These are phyloP conservation scores for Aleiodes alternator DNA, from an alignment of 2,888 invertebrate species.

Conservation along the genomic window DNA sequence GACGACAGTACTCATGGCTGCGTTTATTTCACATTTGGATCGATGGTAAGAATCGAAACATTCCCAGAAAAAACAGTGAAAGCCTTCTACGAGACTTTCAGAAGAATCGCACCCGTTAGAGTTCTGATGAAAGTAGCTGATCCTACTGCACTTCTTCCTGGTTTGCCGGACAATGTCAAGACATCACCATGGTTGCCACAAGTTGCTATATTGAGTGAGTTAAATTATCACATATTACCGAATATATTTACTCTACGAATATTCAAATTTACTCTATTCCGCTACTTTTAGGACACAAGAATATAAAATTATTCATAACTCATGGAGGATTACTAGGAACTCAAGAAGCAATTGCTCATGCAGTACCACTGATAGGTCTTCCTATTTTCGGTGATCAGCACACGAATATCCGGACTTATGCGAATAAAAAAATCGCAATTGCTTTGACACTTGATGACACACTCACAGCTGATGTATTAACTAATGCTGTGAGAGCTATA, in stretches of 20 bases:
- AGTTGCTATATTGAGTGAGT: conserved; percentile 64
- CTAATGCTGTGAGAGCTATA: conserved; percentile 56
- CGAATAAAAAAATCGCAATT: conserved; percentile 53
- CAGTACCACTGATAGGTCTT: conserved; percentile 66
- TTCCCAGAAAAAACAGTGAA: conserved; percentile 59
- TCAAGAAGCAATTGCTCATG: conserved; percentile 62
- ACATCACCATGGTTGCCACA: conserved; percentile 66
- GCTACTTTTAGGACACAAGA: conserved; percentile 62
- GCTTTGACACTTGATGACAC: conserved; percentile 43
- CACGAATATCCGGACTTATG: conserved; percentile 54
- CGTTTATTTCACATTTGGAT: conserved; percentile 70
- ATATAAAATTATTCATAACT: conserved; percentile 65
- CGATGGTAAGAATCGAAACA: conserved; percentile 69
- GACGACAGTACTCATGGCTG: conserved; percentile 67
- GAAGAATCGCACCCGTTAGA: conserved; percentile 66
- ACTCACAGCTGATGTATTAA: conserved; percentile 44
- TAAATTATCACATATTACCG: too few relatives aligned
- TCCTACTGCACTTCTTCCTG: conserved; percentile 62
- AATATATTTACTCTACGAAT: too few relatives aligned
- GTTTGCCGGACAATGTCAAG: conserved; percentile 68
- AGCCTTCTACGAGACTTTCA: conserved; percentile 62
- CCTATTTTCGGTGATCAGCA: conserved; percentile 67
- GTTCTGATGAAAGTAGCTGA: conserved; percentile 66
- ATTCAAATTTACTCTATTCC: neutral
- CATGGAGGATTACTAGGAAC: conserved; percentile 67